phyloP scores from a whole-genome alignment of 2,113 vertebrate genomes.

The Brienomyrus longianalis region DNA sequence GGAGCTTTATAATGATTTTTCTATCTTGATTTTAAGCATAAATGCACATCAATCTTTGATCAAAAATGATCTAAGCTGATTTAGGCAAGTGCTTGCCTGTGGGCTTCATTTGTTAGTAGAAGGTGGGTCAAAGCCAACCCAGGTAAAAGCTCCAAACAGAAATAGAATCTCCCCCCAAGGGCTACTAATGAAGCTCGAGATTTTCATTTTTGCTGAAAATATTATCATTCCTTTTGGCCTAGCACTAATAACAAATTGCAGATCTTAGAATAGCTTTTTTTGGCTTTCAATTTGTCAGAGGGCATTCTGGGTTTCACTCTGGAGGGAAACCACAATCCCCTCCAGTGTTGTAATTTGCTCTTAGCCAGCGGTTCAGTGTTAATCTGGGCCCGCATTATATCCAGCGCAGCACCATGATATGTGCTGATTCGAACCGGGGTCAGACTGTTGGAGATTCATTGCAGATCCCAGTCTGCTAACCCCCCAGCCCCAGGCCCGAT shows the following conservation, averaged over 20 bases:
- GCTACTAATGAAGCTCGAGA: background rate
- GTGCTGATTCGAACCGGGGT: conserved; percentile 1
- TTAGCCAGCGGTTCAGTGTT: background rate
- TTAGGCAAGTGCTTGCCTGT: background rate
- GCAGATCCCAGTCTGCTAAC: background rate
- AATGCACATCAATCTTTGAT: conserved; percentile 12
- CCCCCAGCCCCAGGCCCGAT: background rate
- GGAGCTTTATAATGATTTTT: background rate
- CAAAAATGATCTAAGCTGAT: conserved; percentile 7
- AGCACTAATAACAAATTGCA: background rate
- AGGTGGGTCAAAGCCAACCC: background rate
- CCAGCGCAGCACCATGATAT: background rate
- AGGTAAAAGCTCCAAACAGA: background rate
- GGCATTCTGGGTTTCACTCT: background rate
- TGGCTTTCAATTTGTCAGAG: background rate
- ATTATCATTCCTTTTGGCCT: background rate
- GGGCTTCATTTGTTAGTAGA: background rate
- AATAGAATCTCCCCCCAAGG: background rate
- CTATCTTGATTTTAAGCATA: background rate
- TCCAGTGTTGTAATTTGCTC: background rate
- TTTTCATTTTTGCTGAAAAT: background rate
- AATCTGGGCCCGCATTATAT: conserved; percentile 3
- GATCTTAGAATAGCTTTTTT: background rate
- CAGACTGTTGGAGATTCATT: conserved; percentile 1
- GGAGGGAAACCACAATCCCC: background rate